Base-by-base conservation (phyloP, 2,797 vertebrate species). In the Melanotaenia pygmaea region DNA sequence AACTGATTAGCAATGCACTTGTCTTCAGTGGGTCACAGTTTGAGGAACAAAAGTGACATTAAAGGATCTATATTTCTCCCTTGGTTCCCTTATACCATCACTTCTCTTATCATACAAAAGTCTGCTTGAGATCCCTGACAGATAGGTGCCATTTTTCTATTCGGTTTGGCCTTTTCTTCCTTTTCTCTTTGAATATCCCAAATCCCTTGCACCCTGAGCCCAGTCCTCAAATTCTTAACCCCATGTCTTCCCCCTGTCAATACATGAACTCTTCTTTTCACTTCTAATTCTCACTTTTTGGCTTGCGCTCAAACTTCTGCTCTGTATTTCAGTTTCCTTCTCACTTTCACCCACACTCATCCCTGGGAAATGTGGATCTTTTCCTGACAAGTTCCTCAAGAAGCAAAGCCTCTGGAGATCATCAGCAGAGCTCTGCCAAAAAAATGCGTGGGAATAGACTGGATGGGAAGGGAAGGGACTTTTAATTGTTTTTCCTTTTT, bases 371-470 rank as follows among this genome's bases (percentile, higher is more conserved):
- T 96, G 94, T 94, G 95, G 95, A 96, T 93, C 95, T 96, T 94
- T 98, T 92, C 96, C 96, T 97, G 96, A 98, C 96, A 97, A 97
- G 96, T 97, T 97, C 96, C 96, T 97, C 96, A 92, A 96, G 94
- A 95, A 97, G 95, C 96, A 95, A 98, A 96, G 91, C 93, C 94
- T 96, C 97, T 97, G 95, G 96, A 97, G 96, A 96, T 96, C 95
- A 95, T 96, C 96, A 95, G 93, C 91, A 91, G 90, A 95, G 93
- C 94, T 92, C 94, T 97, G 97, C 97, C 97, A 99, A 96, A 94
- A 34, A 96, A 95, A 97, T 97, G 96, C 95, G 97, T 99, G 98
- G 97, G 97, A 99, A 99, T 97, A 94, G 88, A 91, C 91, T 93
- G 93, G 95, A 97, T 97, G 95, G 96, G 96, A 98, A 97, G 84